Base-by-base conservation (phyloP, 2,797 vertebrate genomes). In the Sphenodon punctatus region DNA sequence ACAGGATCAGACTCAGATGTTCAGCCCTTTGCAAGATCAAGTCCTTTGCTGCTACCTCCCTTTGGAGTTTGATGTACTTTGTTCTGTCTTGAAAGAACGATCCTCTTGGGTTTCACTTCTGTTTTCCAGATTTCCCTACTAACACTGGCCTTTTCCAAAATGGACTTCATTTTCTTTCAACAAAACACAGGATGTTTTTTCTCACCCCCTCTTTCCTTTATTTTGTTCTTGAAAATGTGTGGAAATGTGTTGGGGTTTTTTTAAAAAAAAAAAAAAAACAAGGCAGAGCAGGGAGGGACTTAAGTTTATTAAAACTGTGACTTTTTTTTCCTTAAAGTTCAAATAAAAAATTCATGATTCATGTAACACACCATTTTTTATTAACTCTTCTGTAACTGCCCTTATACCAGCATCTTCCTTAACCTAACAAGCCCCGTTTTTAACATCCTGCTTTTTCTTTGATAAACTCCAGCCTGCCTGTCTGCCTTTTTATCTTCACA, bases 311-410 rank as follows among this genome's bases (percentile, higher is more conserved):
- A n/a, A n/a, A n/a, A n/a, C n/a, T n/a, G n/a, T n/a, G n/a, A n/a
- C n/a, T n/a, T n/a, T n/a, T n/a, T n/a, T n/a, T n/a, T n/a, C n/a
- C n/a, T n/a, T n/a, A n/a, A n/a, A n/a, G n/a, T n/a, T n/a, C n/a
- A n/a, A n/a, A n/a, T n/a, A n/a, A n/a, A n/a, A n/a, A n/a, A n/a
- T 67, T n/a, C 23, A 10, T 3, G 3, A 73, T 36, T 77, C 2
- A 7, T 0, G 0, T n/a, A n/a, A n/a, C 3, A 61, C 77, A 0
- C 0, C 46, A 7, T 30, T 72, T 79, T 82, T 80, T 30, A 75
- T 59, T 3, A n/a, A n/a, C n/a, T n/a, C n/a, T n/a, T n/a, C n/a
- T n/a, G n/a, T n/a, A n/a, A n/a, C n/a, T n/a, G n/a, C n/a, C n/a
- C n/a, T n/a, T n/a, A n/a, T n/a, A 84, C 23, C 16, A 67, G 27